phyloP scores from a whole-genome alignment of 2,113 vertebrate species.

The Bettongia penicillata region DNA sequence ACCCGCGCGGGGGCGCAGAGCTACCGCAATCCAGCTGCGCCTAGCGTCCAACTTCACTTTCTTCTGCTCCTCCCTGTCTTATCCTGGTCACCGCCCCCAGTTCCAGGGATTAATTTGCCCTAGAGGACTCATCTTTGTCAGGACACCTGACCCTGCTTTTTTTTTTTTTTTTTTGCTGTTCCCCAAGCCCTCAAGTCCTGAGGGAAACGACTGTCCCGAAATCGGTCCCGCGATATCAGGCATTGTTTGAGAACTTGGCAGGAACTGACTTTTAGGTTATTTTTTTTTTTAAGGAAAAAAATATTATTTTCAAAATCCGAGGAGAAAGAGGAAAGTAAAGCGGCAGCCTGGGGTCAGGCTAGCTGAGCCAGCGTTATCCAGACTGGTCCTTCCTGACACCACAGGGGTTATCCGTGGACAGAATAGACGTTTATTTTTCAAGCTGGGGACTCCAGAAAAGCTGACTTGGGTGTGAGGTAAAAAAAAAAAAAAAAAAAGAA shows the following conservation, averaged over 20 bases:
- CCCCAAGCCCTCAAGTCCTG: constrained; percentile 14
- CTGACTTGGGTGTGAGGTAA: constrained; percentile 64
- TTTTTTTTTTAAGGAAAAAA: not conserved
- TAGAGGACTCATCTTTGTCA: not conserved
- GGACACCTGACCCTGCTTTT: not conserved
- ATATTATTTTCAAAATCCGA: constrained; percentile 53
- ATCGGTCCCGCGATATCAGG: not conserved
- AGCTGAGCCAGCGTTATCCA: constrained; percentile 54
- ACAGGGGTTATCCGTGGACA: constrained; percentile 73
- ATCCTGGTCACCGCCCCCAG: not conserved
- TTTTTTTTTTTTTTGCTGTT: not conserved
- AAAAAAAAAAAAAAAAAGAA: constrained; percentile 18
- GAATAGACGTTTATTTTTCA: constrained; percentile 70
- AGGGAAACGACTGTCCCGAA: constrained; percentile 42
- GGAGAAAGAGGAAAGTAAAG: constrained; percentile 64
- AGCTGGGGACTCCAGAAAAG: constrained; percentile 65
- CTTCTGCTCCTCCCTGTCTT: not conserved
- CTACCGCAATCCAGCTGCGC: not conserved
- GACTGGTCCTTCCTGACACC: constrained; percentile 71
- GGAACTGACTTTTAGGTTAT: constrained; percentile 50
- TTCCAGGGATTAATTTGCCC: not conserved
- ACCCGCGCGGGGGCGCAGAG: constrained; percentile 37
- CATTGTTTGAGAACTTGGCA: constrained; percentile 54
- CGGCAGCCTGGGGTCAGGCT: constrained; percentile 6
- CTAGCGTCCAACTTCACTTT: not conserved